Base-by-base conservation (phyloP, 2,888 invertebrate genomes). In the Plebejus anna region DNA sequence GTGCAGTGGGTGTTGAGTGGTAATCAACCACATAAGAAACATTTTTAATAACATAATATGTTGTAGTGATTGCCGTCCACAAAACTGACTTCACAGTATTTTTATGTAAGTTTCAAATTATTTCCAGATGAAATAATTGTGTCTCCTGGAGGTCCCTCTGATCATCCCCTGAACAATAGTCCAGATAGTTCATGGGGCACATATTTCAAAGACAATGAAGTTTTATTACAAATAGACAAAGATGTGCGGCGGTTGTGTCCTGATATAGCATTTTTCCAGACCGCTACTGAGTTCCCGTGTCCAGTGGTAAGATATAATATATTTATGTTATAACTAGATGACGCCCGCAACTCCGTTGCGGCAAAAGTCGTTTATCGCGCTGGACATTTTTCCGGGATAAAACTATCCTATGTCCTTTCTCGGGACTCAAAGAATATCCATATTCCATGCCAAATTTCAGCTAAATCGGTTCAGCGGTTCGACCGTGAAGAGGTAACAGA, bases 141-240 rank as follows among this genome's bases (percentile, higher is more conserved):
- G 2, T 96, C 96, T 78, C 98, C 98, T 0, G 97, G 97, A 61
- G 95, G 92, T 28, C 95, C 95, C 0, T 94, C 94, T 61, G 98
- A 98, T 88, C 97, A 99, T 95, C 99, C 99, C 0, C 91, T 99
- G 76, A 99, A 97, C 88, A 96, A 97, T n/a, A 98, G 97, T 83
- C 98, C 99, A 0, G 97, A 98, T 82, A 99, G 99, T 87, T 97
- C 98, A 75, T 99, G 99, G 99, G 97, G 97, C 83, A 97, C 96
- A 3, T 99, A 97, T 89, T 99, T 99, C 90, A 98, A 97, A 88
- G 99, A 99, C 88, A 99, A 99, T 89, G 99, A 99, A 92, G 98
- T 99, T 78, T 92, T 99, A 66, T 90, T 99, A 70, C 99, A 99
- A 94, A 99, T 99, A 83, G 99, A 99, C 89, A 99, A 99, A 89